Conservation (phyloP, 2,888 invertebrate species). For the Acrobasis repandana region DNA sequence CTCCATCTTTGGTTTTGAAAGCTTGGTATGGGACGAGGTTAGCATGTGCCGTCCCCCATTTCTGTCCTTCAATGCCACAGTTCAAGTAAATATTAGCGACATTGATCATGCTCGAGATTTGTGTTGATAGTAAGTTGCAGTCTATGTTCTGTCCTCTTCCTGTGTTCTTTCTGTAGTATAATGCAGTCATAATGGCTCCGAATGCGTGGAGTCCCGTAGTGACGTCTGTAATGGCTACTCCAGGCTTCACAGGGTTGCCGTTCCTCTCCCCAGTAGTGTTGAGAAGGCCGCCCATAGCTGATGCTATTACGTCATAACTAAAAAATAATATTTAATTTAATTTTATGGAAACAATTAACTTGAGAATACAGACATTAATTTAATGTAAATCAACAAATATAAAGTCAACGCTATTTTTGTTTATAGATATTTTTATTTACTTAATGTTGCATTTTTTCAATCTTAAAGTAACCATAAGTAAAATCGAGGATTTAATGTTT, state of each 20-base stretch:
- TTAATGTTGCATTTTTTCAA: too few relatives aligned
- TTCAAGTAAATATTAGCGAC: constrained; percentile 95
- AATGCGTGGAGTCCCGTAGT: constrained; percentile 97
- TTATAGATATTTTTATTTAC: too few relatives aligned
- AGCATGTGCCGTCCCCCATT: constrained; percentile 97
- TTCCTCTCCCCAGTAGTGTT: constrained; percentile 93
- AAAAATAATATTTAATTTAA: constrained; percentile 36
- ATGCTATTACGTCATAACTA: constrained; percentile 96
- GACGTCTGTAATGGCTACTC: constrained; percentile 96
- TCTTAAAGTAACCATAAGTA: too few relatives aligned
- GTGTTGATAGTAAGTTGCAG: constrained; percentile 96
- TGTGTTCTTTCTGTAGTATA: constrained; percentile 89
- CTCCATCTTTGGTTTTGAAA: constrained; percentile 91
- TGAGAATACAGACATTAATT: not conserved
- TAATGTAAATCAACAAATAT: too few relatives aligned
- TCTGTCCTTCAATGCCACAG: constrained; percentile 87
- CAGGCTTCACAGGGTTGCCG: constrained; percentile 94
- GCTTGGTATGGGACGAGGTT: constrained; percentile 97
- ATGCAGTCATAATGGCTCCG: constrained; percentile 96
- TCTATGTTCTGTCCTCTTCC: constrained; percentile 96
- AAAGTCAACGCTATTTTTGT: too few relatives aligned
- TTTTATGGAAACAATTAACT: too few relatives aligned
- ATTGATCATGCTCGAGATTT: constrained; percentile 94
- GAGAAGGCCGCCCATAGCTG: constrained; percentile 94
- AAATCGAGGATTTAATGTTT: too few relatives aligned